phyloP scores from a whole-genome alignment of 2,888 invertebrate genomes.

The Aethes cnicana region DNA sequence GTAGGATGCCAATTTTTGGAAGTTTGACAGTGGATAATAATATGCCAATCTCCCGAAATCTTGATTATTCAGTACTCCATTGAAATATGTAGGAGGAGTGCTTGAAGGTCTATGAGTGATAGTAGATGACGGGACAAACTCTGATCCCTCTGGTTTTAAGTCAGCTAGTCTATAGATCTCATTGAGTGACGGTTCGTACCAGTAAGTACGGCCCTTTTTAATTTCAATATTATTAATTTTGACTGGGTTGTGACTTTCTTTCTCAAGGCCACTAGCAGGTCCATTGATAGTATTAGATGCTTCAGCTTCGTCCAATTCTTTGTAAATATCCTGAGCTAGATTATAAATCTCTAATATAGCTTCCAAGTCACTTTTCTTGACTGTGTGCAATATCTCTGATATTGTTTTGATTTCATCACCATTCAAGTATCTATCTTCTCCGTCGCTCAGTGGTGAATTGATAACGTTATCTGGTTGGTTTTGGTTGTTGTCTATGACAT shows the following conservation, averaged over 20 bases:
- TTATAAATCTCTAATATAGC: constrained; percentile 71
- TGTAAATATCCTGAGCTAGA: constrained; percentile 70
- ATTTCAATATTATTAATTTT: constrained; percentile 17
- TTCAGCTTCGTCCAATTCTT: constrained; percentile 55
- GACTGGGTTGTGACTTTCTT: constrained; percentile 20
- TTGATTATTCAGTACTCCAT: constrained; percentile 38
- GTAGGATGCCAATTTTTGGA: constrained; percentile 57
- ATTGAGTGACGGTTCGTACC: constrained; percentile 52
- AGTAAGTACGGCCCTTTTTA: constrained; percentile 40
- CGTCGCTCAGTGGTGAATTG: constrained; percentile 2
- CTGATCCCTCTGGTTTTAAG: constrained; percentile 40
- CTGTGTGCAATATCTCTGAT: constrained; percentile 56
- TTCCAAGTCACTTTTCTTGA: constrained; percentile 71
- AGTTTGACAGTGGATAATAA: constrained; percentile 55
- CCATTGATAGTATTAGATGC: constrained; percentile 42
- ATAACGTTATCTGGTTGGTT: neutral
- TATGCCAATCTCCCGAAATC: constrained; percentile 56
- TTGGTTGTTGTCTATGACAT: too few relatives aligned
- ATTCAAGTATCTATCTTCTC: constrained; percentile 60
- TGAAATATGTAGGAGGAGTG: constrained; percentile 41
- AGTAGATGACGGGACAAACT: constrained; percentile 32
- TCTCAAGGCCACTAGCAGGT: constrained; percentile 30
- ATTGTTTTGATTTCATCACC: constrained; percentile 63
- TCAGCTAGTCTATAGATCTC: constrained; percentile 38
- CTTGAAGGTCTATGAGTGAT: constrained; percentile 11